Evolutionary conservation across 1,140 invertebrate genomes (phyloP), one percentile per base, ranked within the genome.

Genomic region (Halyomorpha halys): DNA sequence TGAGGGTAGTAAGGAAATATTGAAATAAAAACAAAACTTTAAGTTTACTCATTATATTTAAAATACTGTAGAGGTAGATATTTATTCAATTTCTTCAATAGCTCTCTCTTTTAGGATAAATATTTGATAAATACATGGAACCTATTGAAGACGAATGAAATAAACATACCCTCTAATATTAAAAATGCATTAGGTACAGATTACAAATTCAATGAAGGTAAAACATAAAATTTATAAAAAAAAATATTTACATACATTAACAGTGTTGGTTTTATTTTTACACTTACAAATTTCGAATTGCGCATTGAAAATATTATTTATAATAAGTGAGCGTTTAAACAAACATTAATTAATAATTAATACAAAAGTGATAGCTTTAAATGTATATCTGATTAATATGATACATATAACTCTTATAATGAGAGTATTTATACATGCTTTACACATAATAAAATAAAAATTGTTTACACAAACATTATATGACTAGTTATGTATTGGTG

Each of bases 401-500:
- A 62, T 65, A 65, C 64, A 65, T 54, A 61, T 60, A 44, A 62
- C 34, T 61, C 51, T 45, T 62, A 59, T 54, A 65, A 44, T 23
- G 47, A 64, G 54, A 56, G 39, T 64, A 64, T 59, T 39, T 39
- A 64, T 54, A 59, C 51, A 64, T 56, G 53, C 53, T 56, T 56
- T 56, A 65, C 30, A 45, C n/a, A 60, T 44, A 65, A 65, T 39
- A 65, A 49, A 61, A 47, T 23, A 61, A 61, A 65, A 61, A 63
- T 45, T 47, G 62, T 53, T 45, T 61, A 53, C 21, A 65, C 21
- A 65, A 59, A 47, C 51, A 47, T 53, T 47, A 39, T 44, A 63
- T 67, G 66, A 67, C 66, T 67, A 67, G 66, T 67, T 67, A 67
- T 67, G 59, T 49, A 59, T 67, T 67, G 59, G 66, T 56, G 66